Percentiles rank a stretch among this genome's conserved stretches.
phyloP scores from a whole-genome alignment of 2,888 invertebrate species.

The Epirrhoe tristata region DNA sequence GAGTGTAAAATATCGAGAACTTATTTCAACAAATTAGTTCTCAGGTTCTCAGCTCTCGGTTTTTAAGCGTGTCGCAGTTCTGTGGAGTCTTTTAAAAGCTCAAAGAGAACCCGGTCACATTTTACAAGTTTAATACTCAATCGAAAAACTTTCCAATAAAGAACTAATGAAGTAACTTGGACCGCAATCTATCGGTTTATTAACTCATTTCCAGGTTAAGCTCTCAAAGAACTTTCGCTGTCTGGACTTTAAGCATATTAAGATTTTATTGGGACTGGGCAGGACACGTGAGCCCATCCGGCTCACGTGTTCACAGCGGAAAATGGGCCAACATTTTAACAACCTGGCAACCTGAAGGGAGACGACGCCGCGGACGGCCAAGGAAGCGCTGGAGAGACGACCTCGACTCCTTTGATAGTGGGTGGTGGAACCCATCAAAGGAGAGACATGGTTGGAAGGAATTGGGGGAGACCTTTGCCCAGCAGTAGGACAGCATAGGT shows the following conservation, averaged over 20 bases:
- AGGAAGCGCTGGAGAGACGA: too few species aligned
- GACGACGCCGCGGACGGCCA: too few species aligned
- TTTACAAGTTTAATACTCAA: conserved; percentile 30
- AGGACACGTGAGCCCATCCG: too few species aligned
- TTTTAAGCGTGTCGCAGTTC: background rate
- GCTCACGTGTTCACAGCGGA: too few species aligned
- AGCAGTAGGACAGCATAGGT: too few species aligned
- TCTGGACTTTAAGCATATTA: conserved; percentile 12
- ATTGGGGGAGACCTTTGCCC: too few species aligned
- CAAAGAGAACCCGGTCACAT: conserved; percentile 22
- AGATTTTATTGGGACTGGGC: too few species aligned
- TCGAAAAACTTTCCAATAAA: conserved; percentile 26
- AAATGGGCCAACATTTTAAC: too few species aligned
- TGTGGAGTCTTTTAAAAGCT: conserved; percentile 13
- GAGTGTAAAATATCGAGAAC: conserved; percentile 10
- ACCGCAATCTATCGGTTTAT: conserved; percentile 29
- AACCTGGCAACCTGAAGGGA: too few species aligned
- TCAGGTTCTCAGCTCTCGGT: background rate
- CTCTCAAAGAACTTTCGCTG: conserved; percentile 15
- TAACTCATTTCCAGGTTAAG: conserved; percentile 23
- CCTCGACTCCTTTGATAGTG: too few species aligned
- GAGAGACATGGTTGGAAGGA: too few species aligned
- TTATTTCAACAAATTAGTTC: conserved; percentile 3
- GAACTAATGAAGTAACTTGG: conserved; percentile 32
- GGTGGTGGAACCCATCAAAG: too few species aligned